Conservation (phyloP, 1,140 invertebrate species). For the Drusus annulatus region DNA sequence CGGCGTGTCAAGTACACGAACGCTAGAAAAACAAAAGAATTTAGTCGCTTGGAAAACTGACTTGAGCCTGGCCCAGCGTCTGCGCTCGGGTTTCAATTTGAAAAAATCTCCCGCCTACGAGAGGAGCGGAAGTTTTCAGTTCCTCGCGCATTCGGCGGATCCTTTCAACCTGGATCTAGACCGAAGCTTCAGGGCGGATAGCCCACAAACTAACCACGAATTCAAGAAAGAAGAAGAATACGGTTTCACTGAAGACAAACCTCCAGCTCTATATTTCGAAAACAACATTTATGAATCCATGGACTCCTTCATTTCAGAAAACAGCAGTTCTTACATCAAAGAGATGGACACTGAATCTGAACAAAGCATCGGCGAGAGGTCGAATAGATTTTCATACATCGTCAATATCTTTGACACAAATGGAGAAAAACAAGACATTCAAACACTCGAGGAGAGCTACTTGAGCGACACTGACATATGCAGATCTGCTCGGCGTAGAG, state of each 20-base stretch:
- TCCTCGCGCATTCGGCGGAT: background rate
- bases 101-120: slow-evolving; percentile 10
- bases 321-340: background rate
- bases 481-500: background rate
- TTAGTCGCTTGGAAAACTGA: background rate
- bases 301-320: slow-evolving; percentile 26
- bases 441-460: slow-evolving; percentile 31
- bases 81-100: background rate
- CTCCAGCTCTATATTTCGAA: background rate
- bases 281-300: slow-evolving; percentile 14
- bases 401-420: slow-evolving; percentile 1
- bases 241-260: background rate
- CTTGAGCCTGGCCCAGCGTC: background rate
- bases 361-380: background rate
- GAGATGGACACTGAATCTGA: background rate
- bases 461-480: slow-evolving; percentile 34
- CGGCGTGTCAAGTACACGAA: background rate
- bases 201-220: no score
- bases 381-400: slow-evolving; percentile 25
- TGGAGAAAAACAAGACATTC: slow-evolving; percentile 9
- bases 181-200: no score
- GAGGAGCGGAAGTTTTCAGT: slow-evolving; percentile 18
- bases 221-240: no score
- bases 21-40: background rate
- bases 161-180: background rate